phyloP scores from a whole-genome alignment of 2,888 invertebrate genomes.

The Ferrisia virgata region DNA sequence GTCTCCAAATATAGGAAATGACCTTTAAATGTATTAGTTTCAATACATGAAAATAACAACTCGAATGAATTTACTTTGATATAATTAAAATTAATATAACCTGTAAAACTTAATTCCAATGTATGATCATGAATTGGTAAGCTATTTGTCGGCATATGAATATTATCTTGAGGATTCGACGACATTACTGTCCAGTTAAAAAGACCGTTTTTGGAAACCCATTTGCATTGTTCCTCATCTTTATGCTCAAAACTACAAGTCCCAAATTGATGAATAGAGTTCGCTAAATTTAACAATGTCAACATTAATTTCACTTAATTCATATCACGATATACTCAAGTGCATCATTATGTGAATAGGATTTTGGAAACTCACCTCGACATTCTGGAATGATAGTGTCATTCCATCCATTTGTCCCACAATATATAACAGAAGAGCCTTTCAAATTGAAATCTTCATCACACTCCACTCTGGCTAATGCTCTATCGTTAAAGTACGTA shows the following conservation, averaged over 20 bases:
- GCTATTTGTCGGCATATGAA: not conserved
- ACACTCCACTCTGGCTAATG: conserved; percentile 66
- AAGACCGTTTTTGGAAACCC: not conserved
- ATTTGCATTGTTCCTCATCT: conserved; percentile 16
- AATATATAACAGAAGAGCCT: conserved; percentile 65
- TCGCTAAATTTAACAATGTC: not conserved
- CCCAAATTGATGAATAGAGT: conserved; percentile 17
- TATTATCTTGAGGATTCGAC: not conserved
- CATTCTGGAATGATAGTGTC: conserved; percentile 63
- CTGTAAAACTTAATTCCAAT: not conserved
- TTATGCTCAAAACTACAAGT: conserved; percentile 21
- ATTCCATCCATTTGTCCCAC: conserved; percentile 71
- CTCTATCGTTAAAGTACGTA: conserved; percentile 57
- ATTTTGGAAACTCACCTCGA: conserved; percentile 59
- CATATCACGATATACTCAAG: too few species aligned
- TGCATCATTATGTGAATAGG: not conserved
- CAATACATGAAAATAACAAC: too few species aligned
- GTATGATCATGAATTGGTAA: conserved; percentile 14
- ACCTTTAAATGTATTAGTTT: conserved; percentile 32
- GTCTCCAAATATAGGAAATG: conserved; percentile 15
- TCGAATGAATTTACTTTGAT: not conserved
- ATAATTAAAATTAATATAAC: not conserved
- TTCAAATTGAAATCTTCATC: conserved; percentile 61
- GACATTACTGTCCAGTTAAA: conserved; percentile 20
- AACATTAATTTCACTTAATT: not conserved